These are phyloP conservation scores for Anastatus disparis DNA, from an alignment of 1,140 invertebrate species.

Conservation along the genomic window DNA sequence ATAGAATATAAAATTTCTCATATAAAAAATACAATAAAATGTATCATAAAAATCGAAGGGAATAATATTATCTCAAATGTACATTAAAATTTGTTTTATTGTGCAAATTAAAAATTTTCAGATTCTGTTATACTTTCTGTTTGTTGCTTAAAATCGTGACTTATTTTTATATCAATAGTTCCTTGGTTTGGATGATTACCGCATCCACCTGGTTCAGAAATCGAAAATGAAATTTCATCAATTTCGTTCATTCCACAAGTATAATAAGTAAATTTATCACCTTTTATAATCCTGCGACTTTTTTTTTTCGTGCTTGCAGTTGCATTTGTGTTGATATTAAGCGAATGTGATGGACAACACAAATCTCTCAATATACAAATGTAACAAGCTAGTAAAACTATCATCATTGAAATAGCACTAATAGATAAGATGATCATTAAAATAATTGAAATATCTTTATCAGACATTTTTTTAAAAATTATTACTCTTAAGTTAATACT, in stretches of 20 bases:
- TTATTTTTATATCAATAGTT: conserved; percentile 46
- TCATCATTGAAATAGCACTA: conserved; percentile 53
- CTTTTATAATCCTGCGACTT: neutral
- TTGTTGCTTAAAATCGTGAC: conserved; percentile 55
- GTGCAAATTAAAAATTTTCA: conserved; percentile 54
- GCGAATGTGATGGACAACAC: conserved; percentile 48
- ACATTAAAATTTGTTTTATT: too few species aligned
- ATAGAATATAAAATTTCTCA: too few species aligned
- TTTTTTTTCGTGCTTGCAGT: neutral
- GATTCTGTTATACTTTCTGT: conserved; percentile 57
- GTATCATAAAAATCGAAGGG: too few species aligned
- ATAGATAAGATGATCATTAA: too few species aligned
- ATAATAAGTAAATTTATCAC: neutral
- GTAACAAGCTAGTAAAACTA: conserved; percentile 50
- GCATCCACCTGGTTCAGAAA: neutral
- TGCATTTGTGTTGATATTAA: neutral
- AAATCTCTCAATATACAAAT: conserved; percentile 55
- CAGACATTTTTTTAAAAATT: too few species aligned
- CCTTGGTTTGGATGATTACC: neutral
- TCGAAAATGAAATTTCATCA: too few species aligned
- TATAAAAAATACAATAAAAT: too few species aligned
- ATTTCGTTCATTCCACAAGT: neutral
- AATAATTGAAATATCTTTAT: too few species aligned
- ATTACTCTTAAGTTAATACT: too few species aligned
- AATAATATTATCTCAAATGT: too few species aligned